Evolutionary conservation across 2,888 invertebrate species (phyloP).

Genomic region (Amphipyra tragopoginis): DNA sequence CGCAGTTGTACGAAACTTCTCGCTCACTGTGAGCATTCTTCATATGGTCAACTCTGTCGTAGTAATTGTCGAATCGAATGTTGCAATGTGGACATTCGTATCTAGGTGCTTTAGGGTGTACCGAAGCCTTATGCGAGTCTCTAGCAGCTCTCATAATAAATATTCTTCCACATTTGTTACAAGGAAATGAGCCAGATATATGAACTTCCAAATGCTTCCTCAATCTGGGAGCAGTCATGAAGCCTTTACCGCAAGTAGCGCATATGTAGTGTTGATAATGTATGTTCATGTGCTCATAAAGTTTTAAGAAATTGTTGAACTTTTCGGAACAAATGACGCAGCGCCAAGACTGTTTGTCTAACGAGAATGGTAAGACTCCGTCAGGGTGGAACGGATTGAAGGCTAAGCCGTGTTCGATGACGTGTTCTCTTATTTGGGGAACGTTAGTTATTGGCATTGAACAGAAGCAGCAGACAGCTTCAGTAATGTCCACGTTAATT

Average conservation of each 20-base stretch:
- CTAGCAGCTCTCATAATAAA: constrained; percentile 81
- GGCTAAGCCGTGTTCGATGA: constrained; percentile 74
- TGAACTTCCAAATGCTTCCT: constrained; percentile 85
- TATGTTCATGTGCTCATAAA: constrained; percentile 85
- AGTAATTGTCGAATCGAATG: constrained; percentile 80
- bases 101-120: constrained; percentile 78
- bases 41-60: constrained; percentile 81
- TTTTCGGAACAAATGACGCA: constrained; percentile 78
- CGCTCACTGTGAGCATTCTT: constrained; percentile 80
- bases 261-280: constrained; percentile 86
- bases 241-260: constrained; percentile 83
- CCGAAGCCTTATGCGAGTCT: constrained; percentile 80
- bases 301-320: constrained; percentile 83
- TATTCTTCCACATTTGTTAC: constrained; percentile 77
- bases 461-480: constrained; percentile 76
- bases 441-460: constrained; percentile 67
- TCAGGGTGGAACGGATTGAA: constrained; percentile 78
- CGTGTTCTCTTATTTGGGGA: constrained; percentile 76
- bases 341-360: constrained; percentile 81
- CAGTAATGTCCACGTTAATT: constrained; percentile 81
- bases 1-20: constrained; percentile 77
- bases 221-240: constrained; percentile 81
- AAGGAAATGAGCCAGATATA: constrained; percentile 80
- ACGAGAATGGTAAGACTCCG: constrained; percentile 79
- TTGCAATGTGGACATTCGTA: constrained; percentile 84